phyloP scores from a whole-genome alignment of 2,113 vertebrate genomes.

The Sylvia atricapilla region DNA sequence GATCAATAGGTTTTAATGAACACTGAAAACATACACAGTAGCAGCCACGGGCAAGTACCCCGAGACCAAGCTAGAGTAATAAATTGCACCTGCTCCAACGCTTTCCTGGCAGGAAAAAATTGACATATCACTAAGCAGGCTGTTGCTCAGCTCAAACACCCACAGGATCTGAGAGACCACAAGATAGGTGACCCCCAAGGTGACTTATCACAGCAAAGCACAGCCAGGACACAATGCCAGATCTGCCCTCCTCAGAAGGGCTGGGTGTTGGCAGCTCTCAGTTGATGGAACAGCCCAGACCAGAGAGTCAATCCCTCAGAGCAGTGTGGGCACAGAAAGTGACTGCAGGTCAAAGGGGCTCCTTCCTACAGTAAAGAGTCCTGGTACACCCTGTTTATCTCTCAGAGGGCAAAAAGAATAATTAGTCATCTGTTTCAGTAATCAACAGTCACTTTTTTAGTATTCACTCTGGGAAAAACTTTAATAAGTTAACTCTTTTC shows the following conservation, averaged over 20 bases:
- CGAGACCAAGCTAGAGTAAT: not conserved
- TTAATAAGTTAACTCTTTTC: not conserved
- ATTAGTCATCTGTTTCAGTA: not conserved
- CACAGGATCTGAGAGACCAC: not conserved
- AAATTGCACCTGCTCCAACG: not conserved
- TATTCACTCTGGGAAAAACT: not conserved
- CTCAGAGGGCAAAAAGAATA: not conserved
- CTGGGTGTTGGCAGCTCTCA: not conserved
- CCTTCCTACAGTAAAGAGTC: not conserved
- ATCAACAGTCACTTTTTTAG: not conserved
- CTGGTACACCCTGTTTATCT: rapidly evolving
- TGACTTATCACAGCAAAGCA: not conserved
- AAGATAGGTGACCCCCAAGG: rapidly evolving
- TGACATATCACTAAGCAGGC: conserved; percentile 28
- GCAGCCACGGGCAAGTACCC: not conserved
- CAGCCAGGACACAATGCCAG: not conserved
- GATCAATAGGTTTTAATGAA: conserved; percentile 55
- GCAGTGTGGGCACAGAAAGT: rapidly evolving
- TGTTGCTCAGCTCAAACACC: not conserved
- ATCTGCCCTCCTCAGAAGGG: not conserved
- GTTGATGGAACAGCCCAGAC: rapidly evolving
- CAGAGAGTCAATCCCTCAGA: not conserved
- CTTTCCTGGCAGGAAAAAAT: not conserved
- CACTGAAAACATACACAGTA: conserved; percentile 21
- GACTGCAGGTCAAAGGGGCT: not conserved